Percentiles rank a stretch among this genome's conserved stretches.
Evolutionary conservation across 2,888 invertebrate genomes (phyloP).

Genomic region (Deilephila elpenor): DNA sequence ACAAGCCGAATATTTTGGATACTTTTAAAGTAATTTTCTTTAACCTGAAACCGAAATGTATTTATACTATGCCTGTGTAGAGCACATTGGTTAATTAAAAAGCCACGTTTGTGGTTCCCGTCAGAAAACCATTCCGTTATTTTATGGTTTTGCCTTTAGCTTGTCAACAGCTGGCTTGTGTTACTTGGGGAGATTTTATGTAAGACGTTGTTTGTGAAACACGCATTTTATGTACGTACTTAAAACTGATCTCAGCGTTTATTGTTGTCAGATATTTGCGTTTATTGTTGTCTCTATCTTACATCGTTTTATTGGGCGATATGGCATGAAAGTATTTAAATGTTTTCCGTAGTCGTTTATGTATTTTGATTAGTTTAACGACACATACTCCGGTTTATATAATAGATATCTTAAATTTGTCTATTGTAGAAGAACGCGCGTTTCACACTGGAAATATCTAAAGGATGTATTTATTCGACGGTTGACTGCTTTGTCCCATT

Average conservation of each 20-base stretch:
- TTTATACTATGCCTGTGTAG: constrained; percentile 19
- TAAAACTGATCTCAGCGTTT: constrained; percentile 13
- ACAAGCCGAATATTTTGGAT: no score
- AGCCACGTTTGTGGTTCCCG: constrained; percentile 33
- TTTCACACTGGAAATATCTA: no score
- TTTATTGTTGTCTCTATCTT: neutral
- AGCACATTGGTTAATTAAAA: constrained; percentile 44
- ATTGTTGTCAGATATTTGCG: no score
- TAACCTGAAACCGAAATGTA: neutral
- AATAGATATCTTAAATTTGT: no score
- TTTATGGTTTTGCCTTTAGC: constrained; percentile 32
- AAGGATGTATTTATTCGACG: no score
- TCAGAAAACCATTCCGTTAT: constrained; percentile 34
- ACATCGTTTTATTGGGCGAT: neutral
- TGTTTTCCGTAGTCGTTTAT: no score
- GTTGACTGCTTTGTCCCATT: no score
- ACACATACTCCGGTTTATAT: no score
- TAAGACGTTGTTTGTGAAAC: constrained; percentile 27
- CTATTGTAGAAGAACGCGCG: no score
- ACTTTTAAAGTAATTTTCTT: no score
- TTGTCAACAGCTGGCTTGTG: constrained; percentile 29
- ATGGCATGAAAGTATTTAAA: no score
- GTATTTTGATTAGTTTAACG: no score
- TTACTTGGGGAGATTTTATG: constrained; percentile 27
- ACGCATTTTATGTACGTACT: constrained; percentile 18